Evolutionary conservation across 2,113 vertebrate species (phyloP).

Genomic region (Regulus satrapa): DNA sequence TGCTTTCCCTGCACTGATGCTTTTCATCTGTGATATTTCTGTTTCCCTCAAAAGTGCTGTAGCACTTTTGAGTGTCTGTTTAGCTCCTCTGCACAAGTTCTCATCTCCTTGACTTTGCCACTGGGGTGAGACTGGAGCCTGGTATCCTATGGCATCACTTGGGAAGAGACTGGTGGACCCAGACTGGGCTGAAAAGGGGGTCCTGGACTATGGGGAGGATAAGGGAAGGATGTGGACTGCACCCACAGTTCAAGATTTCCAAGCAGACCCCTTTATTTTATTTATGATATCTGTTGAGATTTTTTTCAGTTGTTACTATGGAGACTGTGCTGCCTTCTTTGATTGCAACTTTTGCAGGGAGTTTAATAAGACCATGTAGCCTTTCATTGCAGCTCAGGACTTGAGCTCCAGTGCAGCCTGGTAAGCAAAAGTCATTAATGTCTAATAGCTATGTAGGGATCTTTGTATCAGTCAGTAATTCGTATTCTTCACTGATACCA

Average conservation of each 20-base stretch:
- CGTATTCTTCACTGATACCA: neutral
- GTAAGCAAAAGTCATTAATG: neutral
- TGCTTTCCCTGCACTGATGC: neutral
- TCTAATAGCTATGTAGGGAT: neutral
- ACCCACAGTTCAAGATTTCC: neutral
- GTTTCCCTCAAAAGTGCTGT: neutral
- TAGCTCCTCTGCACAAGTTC: neutral
- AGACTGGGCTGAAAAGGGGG: neutral
- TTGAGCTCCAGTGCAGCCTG: neutral
- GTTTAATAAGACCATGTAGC: neutral
- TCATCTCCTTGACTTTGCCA: neutral
- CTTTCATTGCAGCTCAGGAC: neutral
- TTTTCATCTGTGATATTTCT: neutral
- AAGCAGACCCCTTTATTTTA: neutral
- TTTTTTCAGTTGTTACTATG: slow-evolving; percentile 34
- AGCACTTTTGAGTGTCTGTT: neutral
- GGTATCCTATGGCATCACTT: accelerated
- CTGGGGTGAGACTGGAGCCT: neutral
- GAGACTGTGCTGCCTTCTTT: neutral
- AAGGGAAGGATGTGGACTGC: neutral
- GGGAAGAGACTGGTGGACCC: neutral
- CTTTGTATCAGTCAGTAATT: neutral
- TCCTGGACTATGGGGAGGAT: neutral
- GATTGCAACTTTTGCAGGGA: neutral
- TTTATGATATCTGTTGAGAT: neutral